Evolutionary conservation across 2,888 invertebrate genomes (phyloP).

Genomic region (Labia minor): DNA sequence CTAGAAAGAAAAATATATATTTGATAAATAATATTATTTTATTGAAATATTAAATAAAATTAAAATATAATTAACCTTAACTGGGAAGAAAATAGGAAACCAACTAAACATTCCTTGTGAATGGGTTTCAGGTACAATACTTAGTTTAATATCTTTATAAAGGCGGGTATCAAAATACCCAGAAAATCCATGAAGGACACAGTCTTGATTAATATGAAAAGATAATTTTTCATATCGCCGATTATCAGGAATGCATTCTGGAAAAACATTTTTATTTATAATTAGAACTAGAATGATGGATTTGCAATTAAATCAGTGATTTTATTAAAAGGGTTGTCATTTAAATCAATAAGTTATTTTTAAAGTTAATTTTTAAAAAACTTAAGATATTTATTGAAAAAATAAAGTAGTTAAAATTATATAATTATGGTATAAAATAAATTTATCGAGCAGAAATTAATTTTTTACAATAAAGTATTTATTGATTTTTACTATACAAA

Average conservation of each 20-base stretch:
- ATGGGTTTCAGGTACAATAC: slow-evolving; percentile 81
- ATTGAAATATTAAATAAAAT: too few relatives aligned
- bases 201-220: slow-evolving; percentile 62
- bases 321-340: slow-evolving; percentile 27
- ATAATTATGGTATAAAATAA: too few relatives aligned
- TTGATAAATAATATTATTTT: slow-evolving; percentile 9
- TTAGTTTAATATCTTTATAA: slow-evolving; percentile 73
- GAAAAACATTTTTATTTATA: slow-evolving; percentile 27
- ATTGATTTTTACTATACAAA: too few relatives aligned
- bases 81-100: slow-evolving; percentile 94
- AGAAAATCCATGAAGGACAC: slow-evolving; percentile 84
- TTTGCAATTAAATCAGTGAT: neutral
- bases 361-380: too few relatives aligned
- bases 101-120: slow-evolving; percentile 92
- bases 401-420: too few relatives aligned
- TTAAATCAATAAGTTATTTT: slow-evolving; percentile 8
- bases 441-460: too few relatives aligned
- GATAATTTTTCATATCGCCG: slow-evolving; percentile 55
- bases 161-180: slow-evolving; percentile 89
- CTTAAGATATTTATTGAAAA: too few relatives aligned
- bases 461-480: too few relatives aligned
- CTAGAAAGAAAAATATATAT: slow-evolving; percentile 38
- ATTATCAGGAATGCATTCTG: slow-evolving; percentile 50
- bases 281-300: too few relatives aligned
- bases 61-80: slow-evolving; percentile 47